A percentile compares a stretch with the other conserved stretches of the same genome.
Evolutionary conservation across 2,113 vertebrate genomes (phyloP).

Genomic region (Gambusia affinis): DNA sequence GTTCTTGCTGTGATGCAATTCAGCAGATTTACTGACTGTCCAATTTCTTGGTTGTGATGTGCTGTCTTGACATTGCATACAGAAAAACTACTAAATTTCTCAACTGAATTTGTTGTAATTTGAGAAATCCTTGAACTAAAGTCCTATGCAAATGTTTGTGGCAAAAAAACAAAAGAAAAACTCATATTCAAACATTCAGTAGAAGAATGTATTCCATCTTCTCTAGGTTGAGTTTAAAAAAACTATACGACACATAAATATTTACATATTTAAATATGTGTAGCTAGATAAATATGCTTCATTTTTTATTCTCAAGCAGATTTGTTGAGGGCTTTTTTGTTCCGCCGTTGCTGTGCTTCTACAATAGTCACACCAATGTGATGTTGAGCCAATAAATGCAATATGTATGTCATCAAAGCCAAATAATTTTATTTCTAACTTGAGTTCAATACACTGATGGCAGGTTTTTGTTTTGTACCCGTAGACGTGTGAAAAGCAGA

Average conservation of each 20-base stretch:
- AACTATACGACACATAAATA: too few relatives aligned
- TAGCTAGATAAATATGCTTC: background rate
- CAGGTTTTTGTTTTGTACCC: background rate
- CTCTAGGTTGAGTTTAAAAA: background rate
- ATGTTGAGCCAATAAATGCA: too few relatives aligned
- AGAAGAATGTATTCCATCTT: background rate
- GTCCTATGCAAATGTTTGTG: background rate
- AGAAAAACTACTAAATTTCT: background rate
- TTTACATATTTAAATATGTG: too few relatives aligned
- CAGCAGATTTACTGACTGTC: background rate
- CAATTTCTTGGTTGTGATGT: background rate
- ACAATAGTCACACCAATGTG: too few relatives aligned
- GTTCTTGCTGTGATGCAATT: background rate
- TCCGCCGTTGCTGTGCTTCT: too few relatives aligned
- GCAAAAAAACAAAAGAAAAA: background rate
- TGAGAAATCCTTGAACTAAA: background rate
- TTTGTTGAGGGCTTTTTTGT: too few relatives aligned
- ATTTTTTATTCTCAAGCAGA: background rate
- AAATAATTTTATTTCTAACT: background rate
- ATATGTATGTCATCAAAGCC: too few relatives aligned
- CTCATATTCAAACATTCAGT: background rate
- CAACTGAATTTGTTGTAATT: background rate
- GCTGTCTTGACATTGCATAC: background rate
- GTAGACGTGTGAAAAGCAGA: conserved; percentile 59
- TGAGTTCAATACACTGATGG: background rate